Evolutionary conservation across 2,797 vertebrate genomes (phyloP).

Genomic region (Sebastes itinus): DNA sequence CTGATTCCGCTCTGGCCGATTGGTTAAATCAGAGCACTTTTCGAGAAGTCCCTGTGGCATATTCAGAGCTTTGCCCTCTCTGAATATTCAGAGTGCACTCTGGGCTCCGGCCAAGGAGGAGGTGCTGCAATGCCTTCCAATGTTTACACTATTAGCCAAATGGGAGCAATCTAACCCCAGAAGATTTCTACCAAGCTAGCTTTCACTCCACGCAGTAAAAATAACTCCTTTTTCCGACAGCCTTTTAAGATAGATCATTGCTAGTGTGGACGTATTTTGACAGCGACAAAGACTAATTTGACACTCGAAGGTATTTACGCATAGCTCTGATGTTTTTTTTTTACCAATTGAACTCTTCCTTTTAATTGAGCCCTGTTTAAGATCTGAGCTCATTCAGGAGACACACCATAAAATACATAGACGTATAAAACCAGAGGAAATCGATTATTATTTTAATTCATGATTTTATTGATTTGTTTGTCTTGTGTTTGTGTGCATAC

Average conservation of each 20-base stretch:
- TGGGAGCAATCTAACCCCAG: constrained; percentile 51
- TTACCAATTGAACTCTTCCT: constrained; percentile 6
- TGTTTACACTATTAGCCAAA: constrained; percentile 63
- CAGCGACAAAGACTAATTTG: constrained; percentile 5
- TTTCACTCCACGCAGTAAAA: constrained; percentile 32
- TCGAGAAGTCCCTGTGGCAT: constrained; percentile 33
- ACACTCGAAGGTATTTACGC: constrained; percentile 18
- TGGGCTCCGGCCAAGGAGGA: constrained; percentile 51
- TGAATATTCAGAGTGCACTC: constrained; percentile 48
- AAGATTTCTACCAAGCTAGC: constrained; percentile 45
- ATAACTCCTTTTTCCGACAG: constrained; percentile 37
- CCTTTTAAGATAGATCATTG: constrained; percentile 42
- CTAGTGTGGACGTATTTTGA: constrained; percentile 39
- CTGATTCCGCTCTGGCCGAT: background rate
- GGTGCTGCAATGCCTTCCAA: constrained; percentile 47
- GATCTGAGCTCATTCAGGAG: constrained; percentile 2
- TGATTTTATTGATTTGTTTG: constrained; percentile 13
- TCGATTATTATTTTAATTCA: background rate
- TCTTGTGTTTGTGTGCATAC: background rate
- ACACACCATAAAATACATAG: background rate
- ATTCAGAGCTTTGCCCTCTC: constrained; percentile 45
- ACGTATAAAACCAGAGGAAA: background rate
- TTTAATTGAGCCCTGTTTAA: background rate
- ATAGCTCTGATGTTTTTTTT: constrained; percentile 6
- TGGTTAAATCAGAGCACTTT: constrained; percentile 45